These are phyloP conservation scores for Megaceryle torquata DNA, from an alignment of 2,113 vertebrate species.

Conservation along the genomic window DNA sequence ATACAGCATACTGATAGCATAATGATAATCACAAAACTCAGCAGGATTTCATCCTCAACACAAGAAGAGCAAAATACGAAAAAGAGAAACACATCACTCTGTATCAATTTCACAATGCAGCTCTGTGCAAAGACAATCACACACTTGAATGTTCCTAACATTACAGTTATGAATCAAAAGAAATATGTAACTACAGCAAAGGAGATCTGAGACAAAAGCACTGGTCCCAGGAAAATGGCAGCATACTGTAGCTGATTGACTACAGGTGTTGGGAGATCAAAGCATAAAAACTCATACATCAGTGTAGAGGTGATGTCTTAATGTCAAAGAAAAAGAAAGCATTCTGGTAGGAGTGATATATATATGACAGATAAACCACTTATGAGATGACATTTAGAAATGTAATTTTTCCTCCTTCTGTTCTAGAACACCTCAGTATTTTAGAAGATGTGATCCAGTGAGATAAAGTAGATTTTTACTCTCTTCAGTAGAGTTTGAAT, in stretches of 20 bases:
- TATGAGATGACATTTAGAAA: not conserved
- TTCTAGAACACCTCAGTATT: not conserved
- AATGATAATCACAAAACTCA: not conserved
- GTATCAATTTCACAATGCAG: rapidly evolving
- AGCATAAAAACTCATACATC: not conserved
- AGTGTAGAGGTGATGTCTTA: not conserved
- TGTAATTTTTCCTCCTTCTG: not conserved
- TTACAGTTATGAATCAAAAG: not conserved
- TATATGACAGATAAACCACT: not conserved
- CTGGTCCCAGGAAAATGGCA: not conserved
- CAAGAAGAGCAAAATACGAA: not conserved
- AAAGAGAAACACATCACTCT: not conserved
- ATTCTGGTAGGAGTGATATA: not conserved
- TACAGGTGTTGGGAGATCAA: not conserved
- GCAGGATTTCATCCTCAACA: not conserved
- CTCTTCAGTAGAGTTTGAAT: not conserved
- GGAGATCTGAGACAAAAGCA: not conserved
- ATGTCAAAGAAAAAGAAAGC: not conserved
- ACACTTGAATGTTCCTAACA: not conserved
- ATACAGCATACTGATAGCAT: not conserved
- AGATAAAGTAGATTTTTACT: not conserved
- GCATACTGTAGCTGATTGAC: not conserved
- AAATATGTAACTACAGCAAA: not conserved
- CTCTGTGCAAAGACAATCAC: not conserved
- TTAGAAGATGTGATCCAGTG: not conserved